Conservation (phyloP, 2,797 vertebrate genomes). For the Anabacerthia variegaticeps region DNA sequence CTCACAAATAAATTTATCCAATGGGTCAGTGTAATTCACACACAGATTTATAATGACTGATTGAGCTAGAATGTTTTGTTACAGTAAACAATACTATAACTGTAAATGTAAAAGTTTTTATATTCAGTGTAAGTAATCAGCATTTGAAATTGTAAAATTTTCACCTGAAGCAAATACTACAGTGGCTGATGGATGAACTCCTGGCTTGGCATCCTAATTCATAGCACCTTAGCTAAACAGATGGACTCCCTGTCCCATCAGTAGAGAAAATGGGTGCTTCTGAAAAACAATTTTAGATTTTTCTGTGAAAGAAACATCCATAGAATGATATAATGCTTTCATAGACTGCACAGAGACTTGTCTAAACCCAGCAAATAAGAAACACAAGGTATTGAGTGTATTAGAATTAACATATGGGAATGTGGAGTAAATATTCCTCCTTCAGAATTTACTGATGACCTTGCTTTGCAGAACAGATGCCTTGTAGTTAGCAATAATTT, state of each 20-base stretch:
- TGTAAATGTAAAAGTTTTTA: neutral
- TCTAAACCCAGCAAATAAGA: neutral
- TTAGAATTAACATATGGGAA: neutral
- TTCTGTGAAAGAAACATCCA: neutral
- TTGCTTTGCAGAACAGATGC: neutral
- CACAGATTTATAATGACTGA: neutral
- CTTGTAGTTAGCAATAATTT: neutral
- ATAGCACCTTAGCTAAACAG: neutral
- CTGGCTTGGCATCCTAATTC: neutral
- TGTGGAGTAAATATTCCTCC: neutral
- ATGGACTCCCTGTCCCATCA: neutral
- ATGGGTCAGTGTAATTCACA: neutral
- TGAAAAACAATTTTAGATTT: neutral
- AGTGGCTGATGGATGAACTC: neutral
- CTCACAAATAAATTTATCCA: neutral
- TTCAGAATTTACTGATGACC: neutral
- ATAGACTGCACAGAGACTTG: neutral
- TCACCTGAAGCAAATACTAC: neutral
- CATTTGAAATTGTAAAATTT: neutral
- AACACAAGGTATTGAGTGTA: neutral
- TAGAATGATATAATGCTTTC: neutral
- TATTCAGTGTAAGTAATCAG: neutral
- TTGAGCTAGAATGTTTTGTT: neutral
- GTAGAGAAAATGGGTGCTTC: neutral
- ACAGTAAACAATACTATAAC: neutral